Percentiles rank a stretch among this genome's conserved stretches.
phyloP scores from a whole-genome alignment of 2,113 vertebrate genomes.

The Thamnophis sirtalis region DNA sequence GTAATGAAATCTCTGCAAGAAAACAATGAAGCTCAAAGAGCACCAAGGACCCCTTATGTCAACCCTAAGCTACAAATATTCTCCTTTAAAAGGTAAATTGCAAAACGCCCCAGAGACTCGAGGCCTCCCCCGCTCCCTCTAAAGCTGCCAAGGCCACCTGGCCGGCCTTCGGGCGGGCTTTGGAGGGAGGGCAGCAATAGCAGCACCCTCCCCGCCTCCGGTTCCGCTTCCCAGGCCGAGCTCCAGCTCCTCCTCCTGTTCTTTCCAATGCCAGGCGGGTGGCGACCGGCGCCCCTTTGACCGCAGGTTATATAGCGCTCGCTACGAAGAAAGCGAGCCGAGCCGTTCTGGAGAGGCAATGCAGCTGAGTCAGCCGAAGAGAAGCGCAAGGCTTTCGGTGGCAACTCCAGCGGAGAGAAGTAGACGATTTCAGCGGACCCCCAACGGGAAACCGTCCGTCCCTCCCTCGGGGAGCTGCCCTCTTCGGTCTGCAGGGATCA shows the following conservation, averaged over 20 bases:
- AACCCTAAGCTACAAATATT: not conserved
- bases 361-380: not conserved
- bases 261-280: not conserved
- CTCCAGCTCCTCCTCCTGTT: not conserved
- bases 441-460: not conserved
- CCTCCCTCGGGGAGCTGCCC: not conserved
- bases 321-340: not conserved
- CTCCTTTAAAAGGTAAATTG: not conserved
- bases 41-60: not conserved
- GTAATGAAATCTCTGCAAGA: not conserved
- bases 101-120: not conserved
- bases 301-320: not conserved
- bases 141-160: not conserved
- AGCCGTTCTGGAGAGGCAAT: not conserved
- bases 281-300: not conserved
- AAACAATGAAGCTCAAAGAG: not conserved
- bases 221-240: constrained; percentile 3
- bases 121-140: not conserved
- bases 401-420: not conserved
- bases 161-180: not conserved
- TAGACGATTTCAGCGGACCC: not conserved
- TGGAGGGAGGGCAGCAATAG: not conserved
- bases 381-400: not conserved
- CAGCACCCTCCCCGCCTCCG: not conserved
- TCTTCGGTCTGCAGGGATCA: too few relatives aligned